phyloP scores from a whole-genome alignment of 53 echinoderm and acorn worm species.

The Luidia sarsii region DNA sequence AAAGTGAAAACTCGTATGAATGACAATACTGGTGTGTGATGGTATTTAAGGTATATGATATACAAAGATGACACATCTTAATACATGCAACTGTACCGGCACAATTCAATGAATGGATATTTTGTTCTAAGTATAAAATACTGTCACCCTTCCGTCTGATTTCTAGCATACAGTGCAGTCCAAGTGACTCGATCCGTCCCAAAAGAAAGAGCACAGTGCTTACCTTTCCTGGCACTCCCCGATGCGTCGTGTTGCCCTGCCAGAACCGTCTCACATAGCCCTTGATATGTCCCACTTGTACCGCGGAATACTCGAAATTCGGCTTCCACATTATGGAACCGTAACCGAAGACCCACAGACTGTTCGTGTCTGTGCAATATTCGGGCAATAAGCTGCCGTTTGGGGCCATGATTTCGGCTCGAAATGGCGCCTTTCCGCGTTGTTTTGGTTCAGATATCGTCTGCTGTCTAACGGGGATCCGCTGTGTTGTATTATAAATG shows the following conservation, averaged over 20 bases:
- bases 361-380: constrained; percentile 9
- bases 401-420: too few relatives aligned
- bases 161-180: too few relatives aligned
- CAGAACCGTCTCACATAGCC: constrained; percentile 91
- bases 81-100: too few relatives aligned
- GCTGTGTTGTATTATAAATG: background rate
- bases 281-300: constrained; percentile 74
- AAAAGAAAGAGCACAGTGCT: background rate
- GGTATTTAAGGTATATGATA: too few relatives aligned
- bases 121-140: too few relatives aligned
- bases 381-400: constrained; percentile 30
- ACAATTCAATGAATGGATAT: too few relatives aligned
- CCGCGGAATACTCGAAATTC: constrained; percentile 78
- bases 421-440: too few relatives aligned
- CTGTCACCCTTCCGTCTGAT: too few relatives aligned
- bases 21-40: too few relatives aligned
- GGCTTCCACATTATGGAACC: constrained; percentile 95
- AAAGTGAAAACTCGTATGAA: too few relatives aligned
- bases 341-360: constrained; percentile 92
- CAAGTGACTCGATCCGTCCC: too few relatives aligned
- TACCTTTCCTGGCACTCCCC: constrained; percentile 87
- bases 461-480: background rate
- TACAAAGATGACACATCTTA: too few relatives aligned
- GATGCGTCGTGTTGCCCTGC: constrained; percentile 91
- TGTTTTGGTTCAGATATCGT: background rate